Evolutionary conservation across 1,140 invertebrate genomes (phyloP), one percentile per base, ranked within the genome.

Genomic region (Holcopasites calliopsidis): DNA sequence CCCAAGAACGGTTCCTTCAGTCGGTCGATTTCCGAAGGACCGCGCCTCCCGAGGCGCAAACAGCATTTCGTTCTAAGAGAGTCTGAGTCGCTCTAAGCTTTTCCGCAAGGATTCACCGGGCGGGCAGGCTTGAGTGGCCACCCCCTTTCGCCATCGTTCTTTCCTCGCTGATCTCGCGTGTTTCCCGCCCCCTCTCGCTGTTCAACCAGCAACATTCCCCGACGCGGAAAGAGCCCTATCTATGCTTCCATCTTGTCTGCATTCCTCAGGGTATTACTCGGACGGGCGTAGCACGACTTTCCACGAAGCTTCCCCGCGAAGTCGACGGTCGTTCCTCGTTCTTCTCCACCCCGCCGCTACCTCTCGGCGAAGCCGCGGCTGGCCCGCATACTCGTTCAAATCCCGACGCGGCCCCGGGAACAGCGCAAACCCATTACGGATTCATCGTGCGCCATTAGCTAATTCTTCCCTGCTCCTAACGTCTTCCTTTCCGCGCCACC

Each of bases 391-490:
- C 84, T 82, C 81, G 80, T 85, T 86, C 76, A 90, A 91, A 90
- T 90, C 90, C 88, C 89, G 85, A 85, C 87, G 88, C 85, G 88
- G 82, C 86, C 82, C 80, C 84, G 75, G 85, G 85, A 91, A 91
- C 90, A 90, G 86, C 86, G 87, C 89, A 90, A 91, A 91, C 87
- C 90, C 90, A 92, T 92, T 91, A 91, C 86, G 90, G 90, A 92
- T 92, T 92, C 90, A 91, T 92, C 89, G 86, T 89, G 89, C 89
- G 87, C 89, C 89, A 91, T 91, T 91, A 91, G 89, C 90, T 91
- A 91, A 91, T 91, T 91, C 89, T 90, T 90, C 86, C 86, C 86
- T 82, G 82, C 84, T 86, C 80, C 87, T 79, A 83, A 87, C 83
- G 83, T 88, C 84, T 86, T 87, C 85, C 86, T 87, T 86, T 88